Evolutionary conservation across 2,113 vertebrate species (phyloP).

Genomic region (Atlantisia rogersi): DNA sequence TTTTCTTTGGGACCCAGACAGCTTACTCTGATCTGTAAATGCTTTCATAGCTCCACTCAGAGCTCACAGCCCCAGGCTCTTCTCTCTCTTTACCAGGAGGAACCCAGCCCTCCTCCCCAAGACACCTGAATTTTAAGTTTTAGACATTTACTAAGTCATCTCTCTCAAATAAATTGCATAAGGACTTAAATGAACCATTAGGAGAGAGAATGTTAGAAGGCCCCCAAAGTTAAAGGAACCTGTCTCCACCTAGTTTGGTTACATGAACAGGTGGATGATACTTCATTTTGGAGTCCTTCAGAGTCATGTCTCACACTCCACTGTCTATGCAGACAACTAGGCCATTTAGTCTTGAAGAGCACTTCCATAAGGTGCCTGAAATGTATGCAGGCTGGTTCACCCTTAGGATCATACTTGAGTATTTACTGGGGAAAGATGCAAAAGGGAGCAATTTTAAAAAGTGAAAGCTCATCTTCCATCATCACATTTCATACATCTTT

Average conservation of each 20-base stretch:
- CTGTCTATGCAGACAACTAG: neutral
- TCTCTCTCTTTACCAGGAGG: neutral
- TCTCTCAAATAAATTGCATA: neutral
- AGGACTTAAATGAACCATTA: neutral
- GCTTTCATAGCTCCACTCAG: neutral
- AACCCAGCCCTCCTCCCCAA: neutral
- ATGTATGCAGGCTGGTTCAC: neutral
- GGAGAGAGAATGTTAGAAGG: neutral
- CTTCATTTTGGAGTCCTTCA: neutral
- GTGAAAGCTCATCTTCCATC: neutral
- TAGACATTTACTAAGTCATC: neutral
- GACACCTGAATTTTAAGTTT: neutral
- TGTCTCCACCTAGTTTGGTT: neutral
- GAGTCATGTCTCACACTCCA: neutral
- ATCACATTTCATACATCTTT: neutral
- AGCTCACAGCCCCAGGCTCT: neutral
- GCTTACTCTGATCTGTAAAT: neutral
- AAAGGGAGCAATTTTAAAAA: neutral
- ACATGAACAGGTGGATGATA: neutral
- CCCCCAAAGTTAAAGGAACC: neutral
- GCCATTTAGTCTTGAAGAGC: neutral
- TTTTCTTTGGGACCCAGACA: neutral
- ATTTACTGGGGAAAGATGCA: neutral
- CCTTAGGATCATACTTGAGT: neutral
- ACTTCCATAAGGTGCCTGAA: neutral